Evolutionary conservation across 2,888 invertebrate species (phyloP).

Genomic region (Parnassius glacialis): DNA sequence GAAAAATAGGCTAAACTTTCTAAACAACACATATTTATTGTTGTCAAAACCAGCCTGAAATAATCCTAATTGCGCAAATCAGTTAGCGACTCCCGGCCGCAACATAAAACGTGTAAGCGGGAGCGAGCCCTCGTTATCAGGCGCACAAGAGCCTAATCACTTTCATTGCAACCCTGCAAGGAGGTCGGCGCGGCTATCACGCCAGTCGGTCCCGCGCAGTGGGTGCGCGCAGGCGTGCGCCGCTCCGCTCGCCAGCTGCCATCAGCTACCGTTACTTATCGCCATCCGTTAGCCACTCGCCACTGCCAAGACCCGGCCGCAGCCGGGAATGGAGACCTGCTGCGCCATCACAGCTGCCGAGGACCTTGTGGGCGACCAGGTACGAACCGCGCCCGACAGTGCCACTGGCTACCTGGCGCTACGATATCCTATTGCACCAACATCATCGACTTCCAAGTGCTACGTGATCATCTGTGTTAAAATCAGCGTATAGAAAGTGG

Average conservation of each 20-base stretch:
- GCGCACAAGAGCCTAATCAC: constrained; percentile 72
- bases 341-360: constrained; percentile 72
- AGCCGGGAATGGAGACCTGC: constrained; percentile 78
- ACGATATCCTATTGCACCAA: neutral
- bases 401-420: neutral
- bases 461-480: constrained; percentile 17
- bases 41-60: neutral
- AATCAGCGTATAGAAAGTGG: constrained; percentile 22
- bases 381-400: constrained; percentile 41
- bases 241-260: constrained; percentile 27
- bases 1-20: no score
- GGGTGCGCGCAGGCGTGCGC: constrained; percentile 46
- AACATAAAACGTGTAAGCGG: constrained; percentile 25
- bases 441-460: constrained; percentile 3
- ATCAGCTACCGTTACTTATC: constrained; percentile 13
- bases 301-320: constrained; percentile 50
- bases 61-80: neutral
- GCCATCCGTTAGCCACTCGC: constrained; percentile 35
- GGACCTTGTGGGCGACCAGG: constrained; percentile 78
- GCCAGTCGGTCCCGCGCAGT: constrained; percentile 42
- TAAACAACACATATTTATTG: no score
- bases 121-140: constrained; percentile 69
- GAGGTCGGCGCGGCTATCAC: constrained; percentile 62
- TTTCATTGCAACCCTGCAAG: constrained; percentile 74
- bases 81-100: neutral